phyloP scores from a whole-genome alignment of 2,888 invertebrate species.

The Callosobruchus maculatus region DNA sequence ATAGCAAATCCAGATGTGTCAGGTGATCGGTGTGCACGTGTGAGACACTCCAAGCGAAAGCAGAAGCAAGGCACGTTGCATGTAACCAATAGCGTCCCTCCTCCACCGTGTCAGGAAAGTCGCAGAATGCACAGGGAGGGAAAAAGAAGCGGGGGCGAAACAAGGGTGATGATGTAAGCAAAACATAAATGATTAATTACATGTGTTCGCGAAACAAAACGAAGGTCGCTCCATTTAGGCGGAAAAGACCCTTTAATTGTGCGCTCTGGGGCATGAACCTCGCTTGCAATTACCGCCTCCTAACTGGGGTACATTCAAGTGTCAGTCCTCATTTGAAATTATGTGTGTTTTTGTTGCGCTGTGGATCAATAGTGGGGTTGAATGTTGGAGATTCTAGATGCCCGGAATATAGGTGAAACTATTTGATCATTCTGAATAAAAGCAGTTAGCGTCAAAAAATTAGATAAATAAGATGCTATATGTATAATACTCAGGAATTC shows the following conservation, averaged over 20 bases:
- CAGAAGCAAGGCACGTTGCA: background rate
- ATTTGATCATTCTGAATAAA: too few relatives aligned
- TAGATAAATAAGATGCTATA: too few relatives aligned
- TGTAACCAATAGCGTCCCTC: slow-evolving; percentile 44
- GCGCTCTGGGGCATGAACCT: background rate
- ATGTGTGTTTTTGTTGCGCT: background rate
- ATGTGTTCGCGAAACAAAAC: background rate
- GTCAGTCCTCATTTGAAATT: background rate
- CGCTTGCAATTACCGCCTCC: background rate
- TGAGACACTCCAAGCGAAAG: background rate
- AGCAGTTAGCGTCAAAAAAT: too few relatives aligned
- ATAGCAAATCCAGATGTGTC: too few relatives aligned
- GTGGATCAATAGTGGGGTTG: background rate
- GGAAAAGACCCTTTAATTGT: background rate
- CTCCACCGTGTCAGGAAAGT: slow-evolving; percentile 52
- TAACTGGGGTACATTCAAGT: background rate
- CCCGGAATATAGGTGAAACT: too few relatives aligned
- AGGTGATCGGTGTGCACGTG: background rate
- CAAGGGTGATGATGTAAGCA: slow-evolving; percentile 5
- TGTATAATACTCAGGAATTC: too few relatives aligned
- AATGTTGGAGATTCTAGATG: background rate
- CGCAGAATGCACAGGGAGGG: slow-evolving; percentile 40
- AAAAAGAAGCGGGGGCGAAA: slow-evolving; percentile 38
- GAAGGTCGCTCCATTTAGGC: background rate
- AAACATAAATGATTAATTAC: slow-evolving; percentile 2